A percentile compares a stretch with the other conserved stretches of the same genome.
phyloP scores from a whole-genome alignment of 2,888 invertebrate species.

The Drosophila infuscata region DNA sequence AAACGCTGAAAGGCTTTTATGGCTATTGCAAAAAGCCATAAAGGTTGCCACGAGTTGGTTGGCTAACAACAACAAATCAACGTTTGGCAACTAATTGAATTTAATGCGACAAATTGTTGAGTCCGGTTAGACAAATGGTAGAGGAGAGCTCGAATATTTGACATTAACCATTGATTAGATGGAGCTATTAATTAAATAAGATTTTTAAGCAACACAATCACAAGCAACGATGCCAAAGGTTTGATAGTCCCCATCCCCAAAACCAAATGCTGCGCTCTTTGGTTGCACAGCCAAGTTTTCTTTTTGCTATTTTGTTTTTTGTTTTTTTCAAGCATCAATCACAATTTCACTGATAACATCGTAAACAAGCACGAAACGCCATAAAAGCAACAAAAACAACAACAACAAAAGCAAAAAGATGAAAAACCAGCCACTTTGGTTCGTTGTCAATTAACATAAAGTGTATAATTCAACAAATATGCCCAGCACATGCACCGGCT shows the following conservation, averaged over 20 bases:
- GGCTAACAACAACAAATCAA: neutral
- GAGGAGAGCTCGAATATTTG: conserved; percentile 8
- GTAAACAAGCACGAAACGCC: conserved; percentile 49
- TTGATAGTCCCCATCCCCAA: conserved; percentile 36
- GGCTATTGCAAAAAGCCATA: conserved; percentile 35
- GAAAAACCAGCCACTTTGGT: conserved; percentile 36
- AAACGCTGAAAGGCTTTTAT: conserved; percentile 45
- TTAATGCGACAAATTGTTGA: conserved; percentile 55
- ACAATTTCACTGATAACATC: conserved; percentile 67
- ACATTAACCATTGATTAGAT: conserved; percentile 12
- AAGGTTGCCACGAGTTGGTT: conserved; percentile 22
- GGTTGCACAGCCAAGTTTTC: conserved; percentile 12
- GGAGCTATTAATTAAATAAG: conserved; percentile 5
- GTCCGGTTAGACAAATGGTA: conserved; percentile 16
- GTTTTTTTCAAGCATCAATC: conserved; percentile 55
- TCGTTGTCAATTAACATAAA: conserved; percentile 63
- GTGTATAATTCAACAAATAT: conserved; percentile 66
- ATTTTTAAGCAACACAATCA: neutral
- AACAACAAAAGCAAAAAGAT: conserved; percentile 5
- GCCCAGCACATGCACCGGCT: conserved; percentile 34
- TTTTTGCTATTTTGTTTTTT: neutral
- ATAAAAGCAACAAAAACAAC: conserved; percentile 14
- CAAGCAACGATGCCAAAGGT: conserved; percentile 32
- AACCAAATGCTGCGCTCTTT: conserved; percentile 8
- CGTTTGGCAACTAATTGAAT: conserved; percentile 37